Evolutionary conservation across 2,888 invertebrate species (phyloP), one percentile per base, ranked within the genome.

Genomic region (Scaptomyza flava): DNA sequence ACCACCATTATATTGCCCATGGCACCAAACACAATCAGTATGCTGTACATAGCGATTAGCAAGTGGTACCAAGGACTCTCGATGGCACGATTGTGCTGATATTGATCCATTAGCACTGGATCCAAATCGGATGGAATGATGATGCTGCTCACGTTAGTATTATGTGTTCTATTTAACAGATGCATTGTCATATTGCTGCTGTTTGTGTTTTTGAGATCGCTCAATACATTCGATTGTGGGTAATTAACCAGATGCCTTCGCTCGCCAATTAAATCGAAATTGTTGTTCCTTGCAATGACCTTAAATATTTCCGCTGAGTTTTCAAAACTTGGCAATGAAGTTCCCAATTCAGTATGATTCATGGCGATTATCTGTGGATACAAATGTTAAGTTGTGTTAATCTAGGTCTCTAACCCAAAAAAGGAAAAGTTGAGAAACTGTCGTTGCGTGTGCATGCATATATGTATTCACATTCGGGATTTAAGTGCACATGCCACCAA

Each of bases 1-100:
- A 98, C 97, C 81, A 98, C 98, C 48, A 98, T 93, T 9, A 95
- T 95, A 92, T 98, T 98, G 47, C 98, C 98, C 57, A 96, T 93
- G 3, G 96, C 95, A 41, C 98, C 98, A 57, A 97, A 94, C 12
- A 95, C 92, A 66, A 97, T 97, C 82, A 98, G 93, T 68, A 95
- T 93, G 23, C 94, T 93, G 92, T 96, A 97, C 87, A 95, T 93
- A 0, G 94, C 93, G 51, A 96, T 94, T 9, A 96, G 93, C 3
- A 94, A 91, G 6, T 94, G 93, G 87, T 95, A 94, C 33, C 95
- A 95, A 0, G 94, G 94, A 69, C 95, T 95, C 77, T 95, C 95
- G 45, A 96, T 94, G 52, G 94, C 95, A 54, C 95, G 93, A 91
- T 96, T 96, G 65, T 93, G 93, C 5, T 94, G 93, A 90, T 95